A percentile compares a stretch with the other conserved stretches of the same genome.
Conservation (phyloP, 2,797 vertebrate species). For the Cygnus olor region DNA sequence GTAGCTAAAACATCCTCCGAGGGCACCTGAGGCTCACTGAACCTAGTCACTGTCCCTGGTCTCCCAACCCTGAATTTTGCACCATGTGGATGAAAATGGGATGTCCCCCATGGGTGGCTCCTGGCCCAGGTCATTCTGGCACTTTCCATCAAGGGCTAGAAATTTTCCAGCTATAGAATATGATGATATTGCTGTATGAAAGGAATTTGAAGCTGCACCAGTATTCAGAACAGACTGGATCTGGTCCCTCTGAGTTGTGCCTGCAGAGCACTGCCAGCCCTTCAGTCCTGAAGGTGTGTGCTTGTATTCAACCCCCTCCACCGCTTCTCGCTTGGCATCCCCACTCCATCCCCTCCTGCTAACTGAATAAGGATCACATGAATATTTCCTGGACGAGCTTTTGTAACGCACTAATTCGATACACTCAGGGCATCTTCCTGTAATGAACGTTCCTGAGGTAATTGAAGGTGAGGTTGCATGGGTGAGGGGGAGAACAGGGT, state of each 20-base stretch:
- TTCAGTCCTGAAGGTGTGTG: not conserved
- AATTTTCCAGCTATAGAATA: not conserved
- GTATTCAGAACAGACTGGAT: not conserved
- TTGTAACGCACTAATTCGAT: constrained; percentile 36
- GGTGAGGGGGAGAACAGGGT: not conserved
- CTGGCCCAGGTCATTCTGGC: not conserved
- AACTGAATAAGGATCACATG: not conserved
- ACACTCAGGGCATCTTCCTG: constrained; percentile 21
- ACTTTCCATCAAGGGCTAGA: not conserved
- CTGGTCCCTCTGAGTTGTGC: not conserved
- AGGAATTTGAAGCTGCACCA: not conserved
- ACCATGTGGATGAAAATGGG: not conserved
- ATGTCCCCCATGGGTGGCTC: not conserved
- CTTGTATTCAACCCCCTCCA: not conserved
- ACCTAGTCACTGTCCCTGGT: not conserved
- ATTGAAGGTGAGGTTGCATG: not conserved
- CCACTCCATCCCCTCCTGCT: constrained; percentile 5
- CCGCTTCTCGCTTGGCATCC: not conserved
- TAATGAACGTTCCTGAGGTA: constrained; percentile 17
- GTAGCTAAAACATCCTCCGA: not conserved
- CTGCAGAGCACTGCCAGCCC: not conserved
- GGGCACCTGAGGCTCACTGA: not conserved
- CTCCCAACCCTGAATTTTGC: not conserved
- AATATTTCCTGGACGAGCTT: constrained; percentile 36
- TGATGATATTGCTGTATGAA: not conserved